Conservation (phyloP, 1,140 invertebrate species). For the Drosophila mauritiana region DNA sequence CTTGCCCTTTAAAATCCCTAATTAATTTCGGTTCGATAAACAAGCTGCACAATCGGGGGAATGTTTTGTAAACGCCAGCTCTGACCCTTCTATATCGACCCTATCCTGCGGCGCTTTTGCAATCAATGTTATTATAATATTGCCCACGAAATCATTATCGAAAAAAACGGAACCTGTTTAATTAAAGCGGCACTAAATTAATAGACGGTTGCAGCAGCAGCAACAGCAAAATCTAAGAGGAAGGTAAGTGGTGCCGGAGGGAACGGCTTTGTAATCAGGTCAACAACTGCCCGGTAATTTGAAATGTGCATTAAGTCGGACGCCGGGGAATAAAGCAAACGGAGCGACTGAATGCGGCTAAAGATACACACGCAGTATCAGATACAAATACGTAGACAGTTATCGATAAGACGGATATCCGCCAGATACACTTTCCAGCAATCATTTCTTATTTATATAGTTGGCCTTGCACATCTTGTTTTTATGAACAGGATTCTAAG, state of each 20-base stretch:
- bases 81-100: constrained; percentile 6
- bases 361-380: constrained; percentile 4
- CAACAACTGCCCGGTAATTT: constrained; percentile 59
- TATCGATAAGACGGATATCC: constrained; percentile 7
- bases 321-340: constrained; percentile 35
- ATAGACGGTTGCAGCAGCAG: constrained; percentile 34
- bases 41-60: constrained; percentile 13
- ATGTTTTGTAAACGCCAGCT: constrained; percentile 1
- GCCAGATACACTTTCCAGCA: constrained; percentile 13
- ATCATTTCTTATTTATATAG: constrained; percentile 14
- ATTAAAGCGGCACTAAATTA: constrained; percentile 57
- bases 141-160: constrained; percentile 52
- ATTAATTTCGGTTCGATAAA: constrained; percentile 53
- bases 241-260: constrained; percentile 19
- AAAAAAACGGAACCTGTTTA: constrained; percentile 40
- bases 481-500: constrained; percentile 16
- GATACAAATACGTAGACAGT: constrained; percentile 8
- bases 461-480: constrained; percentile 12
- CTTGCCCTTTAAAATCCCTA: constrained; percentile 43
- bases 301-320: constrained; percentile 55
- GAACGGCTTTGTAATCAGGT: constrained; percentile 58
- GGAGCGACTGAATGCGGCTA: background rate
- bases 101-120: constrained; percentile 8
- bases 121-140: constrained; percentile 61
- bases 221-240: background rate